These are phyloP conservation scores for Corythaixoides concolor DNA, from an alignment of 2,113 vertebrate genomes.

Conservation along the genomic window DNA sequence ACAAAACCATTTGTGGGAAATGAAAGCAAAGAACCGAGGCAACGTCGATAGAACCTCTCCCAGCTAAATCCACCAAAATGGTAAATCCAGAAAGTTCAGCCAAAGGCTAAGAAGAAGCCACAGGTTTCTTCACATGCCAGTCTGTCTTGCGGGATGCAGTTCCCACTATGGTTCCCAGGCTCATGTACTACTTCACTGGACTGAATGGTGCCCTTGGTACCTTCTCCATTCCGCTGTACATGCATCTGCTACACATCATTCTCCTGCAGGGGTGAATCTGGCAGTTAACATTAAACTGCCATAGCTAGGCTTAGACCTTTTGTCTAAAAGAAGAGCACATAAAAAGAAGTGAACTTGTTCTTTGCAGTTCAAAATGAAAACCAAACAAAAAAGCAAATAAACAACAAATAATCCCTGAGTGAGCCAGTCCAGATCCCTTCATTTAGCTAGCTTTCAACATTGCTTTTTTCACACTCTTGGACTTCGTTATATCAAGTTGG, in stretches of 20 bases:
- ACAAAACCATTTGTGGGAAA: not conserved
- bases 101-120: not conserved
- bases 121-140: not conserved
- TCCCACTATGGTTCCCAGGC: rapidly evolving
- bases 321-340: not conserved
- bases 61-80: not conserved
- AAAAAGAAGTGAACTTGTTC: not conserved
- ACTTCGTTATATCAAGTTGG: not conserved
- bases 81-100: not conserved
- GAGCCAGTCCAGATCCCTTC: not conserved
- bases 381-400: not conserved
- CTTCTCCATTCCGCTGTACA: not conserved
- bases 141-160: not conserved
- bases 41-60: not conserved
- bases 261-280: not conserved
- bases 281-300: not conserved
- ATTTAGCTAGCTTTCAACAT: not conserved
- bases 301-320: not conserved
- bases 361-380: not conserved
- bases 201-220: not conserved
- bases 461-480: not conserved
- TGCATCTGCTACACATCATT: not conserved
- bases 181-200: rapidly evolving
- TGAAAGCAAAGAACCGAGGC: not conserved
- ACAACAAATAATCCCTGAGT: not conserved